Evolutionary conservation across 2,888 invertebrate species (phyloP), one percentile per base, ranked within the genome.

Genomic region (Callyntrura guangdongensis): DNA sequence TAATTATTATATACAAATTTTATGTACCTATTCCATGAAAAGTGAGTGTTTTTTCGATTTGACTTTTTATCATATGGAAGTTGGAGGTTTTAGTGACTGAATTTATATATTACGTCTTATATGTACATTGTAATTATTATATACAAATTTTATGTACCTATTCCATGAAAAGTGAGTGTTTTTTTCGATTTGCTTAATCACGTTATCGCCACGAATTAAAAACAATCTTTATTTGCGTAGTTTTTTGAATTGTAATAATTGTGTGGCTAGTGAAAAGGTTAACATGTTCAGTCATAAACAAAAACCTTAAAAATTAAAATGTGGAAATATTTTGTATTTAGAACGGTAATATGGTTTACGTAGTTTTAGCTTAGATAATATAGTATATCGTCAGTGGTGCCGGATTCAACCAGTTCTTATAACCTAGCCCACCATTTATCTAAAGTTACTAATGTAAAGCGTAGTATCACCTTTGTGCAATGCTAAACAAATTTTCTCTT

Each of bases 101-200:
- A 69, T 45, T 36, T 69, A 69, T 36, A 36, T 12, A 69, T n/a
- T 69, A 20, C 14, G 1, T 64, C 9, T 20, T n/a, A 69, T 36
- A 45, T 45, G 14, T 69, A n/a, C 36, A 69, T 14, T n/a, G 17
- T 36, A 36, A 36, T 36, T 36, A 36, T 2, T 36, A 4, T 36
- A n/a, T 45, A 36, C n/a, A 69, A 69, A 36, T 8, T 36, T 67
- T 69, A 64, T 69, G 69, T 69, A 69, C 69, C 69, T 69, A 69
- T 45, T 69, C n/a, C 22, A 3, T 45, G 69, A 17, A 45, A 36
- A 36, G 36, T 6, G 36, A 36, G 36, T 6, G 1, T 20, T 59
- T 1, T 59, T 53, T 53, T 17, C 17, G n/a, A 17, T 17, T 59
- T 59, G n/a, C 17, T 5, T 8, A 11, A 59, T 59, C 36, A n/a